A percentile compares a stretch with the other conserved stretches of the same genome.
phyloP scores from a whole-genome alignment of 1,140 invertebrate species.

The Philotrypesis tridentata region DNA sequence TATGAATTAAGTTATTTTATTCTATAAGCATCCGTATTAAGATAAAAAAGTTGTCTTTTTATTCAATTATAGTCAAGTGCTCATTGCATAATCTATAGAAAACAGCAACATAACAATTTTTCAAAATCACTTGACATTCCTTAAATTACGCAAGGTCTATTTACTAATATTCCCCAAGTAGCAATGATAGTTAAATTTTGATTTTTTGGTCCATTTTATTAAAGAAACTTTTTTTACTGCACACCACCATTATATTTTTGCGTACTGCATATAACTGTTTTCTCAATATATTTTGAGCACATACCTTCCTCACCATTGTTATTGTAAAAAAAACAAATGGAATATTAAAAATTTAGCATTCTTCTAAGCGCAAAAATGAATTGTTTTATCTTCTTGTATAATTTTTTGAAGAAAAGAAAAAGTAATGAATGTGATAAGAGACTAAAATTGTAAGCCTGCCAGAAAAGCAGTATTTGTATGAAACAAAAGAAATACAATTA shows the following conservation, averaged over 20 bases:
- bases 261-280: neutral
- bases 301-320: neutral
- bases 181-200: neutral
- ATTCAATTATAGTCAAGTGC: conserved; percentile 2
- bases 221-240: conserved; percentile 17
- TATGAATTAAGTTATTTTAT: conserved; percentile 37
- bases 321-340: conserved; percentile 33
- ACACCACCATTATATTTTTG: neutral
- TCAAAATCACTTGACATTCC: conserved; percentile 43
- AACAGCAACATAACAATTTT: conserved; percentile 18
- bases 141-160: conserved; percentile 10
- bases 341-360: neutral
- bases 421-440: conserved; percentile 42
- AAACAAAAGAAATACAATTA: conserved; percentile 47
- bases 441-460: conserved; percentile 45
- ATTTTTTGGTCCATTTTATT: neutral
- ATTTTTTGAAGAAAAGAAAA: conserved; percentile 18
- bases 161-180: conserved; percentile 6
- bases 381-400: conserved; percentile 7
- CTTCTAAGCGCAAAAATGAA: neutral
- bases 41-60: conserved; percentile 18
- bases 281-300: conserved; percentile 5
- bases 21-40: neutral
- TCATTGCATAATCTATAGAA: neutral
- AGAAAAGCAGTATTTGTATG: conserved; percentile 47